phyloP scores from a whole-genome alignment of 2,888 invertebrate species.

The Philonicus albiceps region DNA sequence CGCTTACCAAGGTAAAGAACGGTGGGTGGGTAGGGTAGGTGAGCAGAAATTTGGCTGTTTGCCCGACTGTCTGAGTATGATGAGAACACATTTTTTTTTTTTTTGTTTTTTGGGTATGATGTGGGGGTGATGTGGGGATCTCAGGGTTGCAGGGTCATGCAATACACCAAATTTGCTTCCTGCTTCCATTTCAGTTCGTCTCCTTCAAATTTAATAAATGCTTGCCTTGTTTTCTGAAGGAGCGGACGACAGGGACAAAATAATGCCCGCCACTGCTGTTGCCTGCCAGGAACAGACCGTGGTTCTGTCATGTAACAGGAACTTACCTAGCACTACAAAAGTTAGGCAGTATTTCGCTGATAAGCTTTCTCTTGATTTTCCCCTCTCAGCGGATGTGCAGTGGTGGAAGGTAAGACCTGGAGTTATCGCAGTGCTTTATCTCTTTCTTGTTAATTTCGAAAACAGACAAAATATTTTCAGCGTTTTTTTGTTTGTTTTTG shows the following conservation, averaged over 20 bases:
- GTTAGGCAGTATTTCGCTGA: not conserved
- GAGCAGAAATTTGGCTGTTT: constrained; percentile 5
- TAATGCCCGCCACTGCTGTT: not conserved
- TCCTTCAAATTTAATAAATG: not conserved
- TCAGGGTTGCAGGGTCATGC: not conserved
- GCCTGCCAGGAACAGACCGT: not conserved
- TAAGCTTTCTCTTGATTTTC: not conserved
- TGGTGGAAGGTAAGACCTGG: not conserved
- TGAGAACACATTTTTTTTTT: not conserved
- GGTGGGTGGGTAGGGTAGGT: not conserved
- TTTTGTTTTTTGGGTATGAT: too few species aligned
- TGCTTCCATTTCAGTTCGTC: not conserved
- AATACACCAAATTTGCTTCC: not conserved
- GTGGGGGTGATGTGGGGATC: not conserved
- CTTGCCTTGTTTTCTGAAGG: not conserved
- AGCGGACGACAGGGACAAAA: constrained; percentile 4
- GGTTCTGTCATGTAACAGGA: not conserved
- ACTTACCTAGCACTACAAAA: not conserved
- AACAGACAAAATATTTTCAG: constrained; percentile 31
- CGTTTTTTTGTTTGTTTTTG: constrained; percentile 10
- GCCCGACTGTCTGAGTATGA: constrained; percentile 7
- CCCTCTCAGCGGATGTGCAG: not conserved
- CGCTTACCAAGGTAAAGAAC: not conserved
- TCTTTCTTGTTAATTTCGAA: constrained; percentile 33
- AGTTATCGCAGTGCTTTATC: constrained; percentile 19